A percentile compares a stretch with the other conserved stretches of the same genome.
Conservation (phyloP, 2,113 vertebrate genomes). For the Brienomyrus brachyistius region DNA sequence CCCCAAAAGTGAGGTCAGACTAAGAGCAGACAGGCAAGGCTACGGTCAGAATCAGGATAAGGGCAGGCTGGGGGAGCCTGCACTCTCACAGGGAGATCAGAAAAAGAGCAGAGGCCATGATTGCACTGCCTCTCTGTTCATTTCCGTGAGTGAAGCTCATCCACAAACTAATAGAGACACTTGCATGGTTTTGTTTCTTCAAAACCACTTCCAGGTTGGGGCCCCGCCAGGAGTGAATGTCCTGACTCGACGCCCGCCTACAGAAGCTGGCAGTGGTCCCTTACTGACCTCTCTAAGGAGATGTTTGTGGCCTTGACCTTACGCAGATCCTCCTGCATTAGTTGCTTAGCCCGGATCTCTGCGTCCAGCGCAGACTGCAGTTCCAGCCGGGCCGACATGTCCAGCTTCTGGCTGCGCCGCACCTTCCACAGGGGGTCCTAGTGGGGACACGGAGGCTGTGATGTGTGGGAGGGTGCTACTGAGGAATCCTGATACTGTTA, state of each 20-base stretch:
- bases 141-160: background rate
- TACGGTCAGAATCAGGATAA: too few species aligned
- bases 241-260: background rate
- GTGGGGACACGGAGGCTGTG: background rate
- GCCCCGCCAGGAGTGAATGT: background rate
- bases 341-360: constrained; percentile 89
- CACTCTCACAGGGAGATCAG: background rate
- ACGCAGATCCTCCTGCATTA: constrained; percentile 86
- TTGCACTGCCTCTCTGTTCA: background rate
- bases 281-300: constrained; percentile 78
- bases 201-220: too few species aligned
- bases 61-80: too few species aligned
- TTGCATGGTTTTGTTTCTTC: too few species aligned
- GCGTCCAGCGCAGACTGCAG: constrained; percentile 91
- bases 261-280: background rate
- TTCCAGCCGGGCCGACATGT: constrained; percentile 93
- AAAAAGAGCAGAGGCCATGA: background rate
- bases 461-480: background rate
- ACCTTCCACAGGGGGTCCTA: constrained; percentile 97
- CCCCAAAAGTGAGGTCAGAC: too few species aligned
- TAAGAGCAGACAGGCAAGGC: too few species aligned
- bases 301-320: constrained; percentile 79
- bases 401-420: constrained; percentile 91
- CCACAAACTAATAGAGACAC: too few species aligned
- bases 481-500: background rate